These are phyloP conservation scores for Plagodis pulveraria DNA, from an alignment of 2,888 invertebrate genomes.

Conservation along the genomic window DNA sequence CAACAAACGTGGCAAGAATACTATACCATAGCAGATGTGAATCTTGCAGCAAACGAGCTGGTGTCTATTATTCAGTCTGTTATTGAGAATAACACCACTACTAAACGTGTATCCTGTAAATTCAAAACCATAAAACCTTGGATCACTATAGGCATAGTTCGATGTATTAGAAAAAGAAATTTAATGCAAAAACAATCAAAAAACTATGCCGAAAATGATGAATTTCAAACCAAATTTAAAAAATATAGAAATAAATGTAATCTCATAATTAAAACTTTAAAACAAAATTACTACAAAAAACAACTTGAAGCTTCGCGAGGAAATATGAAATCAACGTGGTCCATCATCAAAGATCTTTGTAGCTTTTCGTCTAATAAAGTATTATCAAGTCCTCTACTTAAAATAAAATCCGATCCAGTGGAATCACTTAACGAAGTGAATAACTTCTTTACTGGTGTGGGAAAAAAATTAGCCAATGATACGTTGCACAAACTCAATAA, in stretches of 20 bases:
- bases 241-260: not conserved
- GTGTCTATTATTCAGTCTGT: not conserved
- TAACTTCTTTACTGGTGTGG: not conserved
- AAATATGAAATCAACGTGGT: not conserved
- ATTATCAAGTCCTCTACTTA: not conserved
- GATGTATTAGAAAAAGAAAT: constrained; percentile 1
- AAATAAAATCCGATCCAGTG: not conserved
- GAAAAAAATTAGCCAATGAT: not conserved
- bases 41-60: not conserved
- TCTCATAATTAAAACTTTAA: not conserved
- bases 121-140: not conserved
- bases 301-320: not conserved
- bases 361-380: not conserved
- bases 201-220: not conserved
- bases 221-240: not conserved
- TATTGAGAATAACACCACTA: not conserved
- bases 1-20: constrained; percentile 3
- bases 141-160: not conserved
- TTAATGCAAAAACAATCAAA: not conserved
- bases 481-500: not conserved
- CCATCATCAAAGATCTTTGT: not conserved
- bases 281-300: constrained; percentile 4
- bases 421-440: constrained; percentile 1
- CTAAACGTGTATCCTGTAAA: not conserved
- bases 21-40: not conserved